These are phyloP conservation scores for Girardinichthys multiradiatus DNA, from an alignment of 2,113 vertebrate species.

Conservation along the genomic window DNA sequence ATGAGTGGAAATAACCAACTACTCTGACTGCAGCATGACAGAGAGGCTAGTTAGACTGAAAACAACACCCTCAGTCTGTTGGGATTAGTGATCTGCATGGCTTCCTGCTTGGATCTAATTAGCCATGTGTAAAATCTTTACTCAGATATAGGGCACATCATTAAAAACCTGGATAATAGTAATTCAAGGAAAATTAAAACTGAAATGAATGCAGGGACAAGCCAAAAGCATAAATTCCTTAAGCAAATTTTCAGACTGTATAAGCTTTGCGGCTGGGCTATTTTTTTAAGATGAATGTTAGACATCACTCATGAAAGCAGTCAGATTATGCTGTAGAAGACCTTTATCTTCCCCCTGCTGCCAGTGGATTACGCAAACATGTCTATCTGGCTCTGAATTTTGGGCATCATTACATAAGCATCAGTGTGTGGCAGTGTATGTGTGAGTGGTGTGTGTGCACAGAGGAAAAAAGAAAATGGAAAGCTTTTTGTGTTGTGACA, in stretches of 20 bases:
- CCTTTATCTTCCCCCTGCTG: slow-evolving; percentile 18
- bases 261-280: neutral
- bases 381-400: slow-evolving; percentile 54
- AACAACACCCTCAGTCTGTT: slow-evolving; percentile 16
- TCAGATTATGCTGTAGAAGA: slow-evolving; percentile 22
- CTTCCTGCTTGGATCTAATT: slow-evolving; percentile 5
- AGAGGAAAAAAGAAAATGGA: slow-evolving; percentile 28
- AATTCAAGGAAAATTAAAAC: slow-evolving; percentile 11
- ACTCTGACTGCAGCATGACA: slow-evolving; percentile 31
- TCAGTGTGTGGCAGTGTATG: slow-evolving; percentile 2
- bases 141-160: neutral
- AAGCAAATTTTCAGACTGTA: neutral
- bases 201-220: neutral
- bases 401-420: slow-evolving; percentile 45
- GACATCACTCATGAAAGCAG: slow-evolving; percentile 15
- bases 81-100: neutral
- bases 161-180: neutral
- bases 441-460: neutral
- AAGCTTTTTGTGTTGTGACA: neutral
- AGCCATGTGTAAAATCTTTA: slow-evolving; percentile 6
- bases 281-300: slow-evolving; percentile 8
- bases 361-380: slow-evolving; percentile 50
- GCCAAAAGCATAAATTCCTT: neutral
- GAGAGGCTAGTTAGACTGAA: slow-evolving; percentile 13
- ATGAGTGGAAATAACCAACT: slow-evolving; percentile 32